Evolutionary conservation across 2,888 invertebrate species (phyloP), one percentile per base, ranked within the genome.

Genomic region (Aproaerema taeniolella): DNA sequence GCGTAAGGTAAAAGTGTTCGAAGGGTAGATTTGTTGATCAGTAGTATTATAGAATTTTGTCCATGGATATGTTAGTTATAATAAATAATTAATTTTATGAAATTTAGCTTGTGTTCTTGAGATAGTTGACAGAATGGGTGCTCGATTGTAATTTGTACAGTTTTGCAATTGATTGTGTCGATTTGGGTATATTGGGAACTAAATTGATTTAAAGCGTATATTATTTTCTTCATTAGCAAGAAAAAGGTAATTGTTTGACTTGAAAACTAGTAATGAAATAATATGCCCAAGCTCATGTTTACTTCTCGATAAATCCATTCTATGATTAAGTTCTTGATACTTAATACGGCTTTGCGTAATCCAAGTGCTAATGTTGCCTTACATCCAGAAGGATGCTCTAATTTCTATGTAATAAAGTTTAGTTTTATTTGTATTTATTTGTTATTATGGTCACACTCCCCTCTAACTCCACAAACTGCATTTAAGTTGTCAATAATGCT

Each of bases 281-380:
- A n/a, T n/a, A n/a, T n/a, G n/a, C n/a, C n/a, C n/a, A n/a, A n/a
- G n/a, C n/a, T n/a, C n/a, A n/a, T n/a, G n/a, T n/a, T n/a, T n/a
- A n/a, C n/a, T n/a, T n/a, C n/a, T n/a, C n/a, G n/a, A n/a, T n/a
- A n/a, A n/a, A n/a, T n/a, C n/a, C n/a, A n/a, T n/a, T n/a, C n/a
- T 26, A 26, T 9, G 8, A 9, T n/a, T 9, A 9, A n/a, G n/a
- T n/a, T n/a, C n/a, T n/a, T n/a, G n/a, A n/a, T n/a, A n/a, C n/a
- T n/a, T n/a, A n/a, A n/a, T n/a, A n/a, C n/a, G n/a, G 66, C 67
- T 69, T 52, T 66, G 50, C 59, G 46, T 62, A 65, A 65, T 47
- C 49, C 44, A 60, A 63, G 56, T 61, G 61, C 63, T 73, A 67
- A 67, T 42, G 70, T 67, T 74, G 71, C 67, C 57, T 59, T 48